Evolutionary conservation across 2,797 vertebrate genomes (phyloP), one percentile per base, ranked within the genome.

Genomic region (Pristis pectinata): DNA sequence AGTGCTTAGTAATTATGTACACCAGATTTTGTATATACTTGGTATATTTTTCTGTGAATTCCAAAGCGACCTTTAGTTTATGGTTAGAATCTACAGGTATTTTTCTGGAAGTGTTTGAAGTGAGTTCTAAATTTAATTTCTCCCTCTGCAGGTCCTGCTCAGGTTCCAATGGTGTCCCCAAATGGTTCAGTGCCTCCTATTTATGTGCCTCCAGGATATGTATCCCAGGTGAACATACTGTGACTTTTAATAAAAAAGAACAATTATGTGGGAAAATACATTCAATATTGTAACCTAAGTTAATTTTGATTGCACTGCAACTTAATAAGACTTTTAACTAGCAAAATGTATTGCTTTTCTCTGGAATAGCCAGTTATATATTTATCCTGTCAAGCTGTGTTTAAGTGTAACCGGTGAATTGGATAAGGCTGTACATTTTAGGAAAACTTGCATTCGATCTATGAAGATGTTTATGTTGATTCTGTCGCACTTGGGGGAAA

Each of bases 81-180:
- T 17, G 37, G 4, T 91, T 91, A 17, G 30, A 17, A 94, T 53
- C 3, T 44, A 24, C 37, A 70, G 24, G 41, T 64, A n/a, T 24
- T 70, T 59, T 27, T 22, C 5, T 92, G 24, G 37, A 91, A 24
- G 67, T 91, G 67, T 41, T 64, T 91, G n/a, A 67, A 8, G 44
- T 87, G 44, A 76, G 5, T 72, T 94, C 44, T 94, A 27, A 72
- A 74, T 17, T 53, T 94, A 74, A 76, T 94, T 34, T 15, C 72
- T 56, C 49, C 22, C 27, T 53, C 1, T 95, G 64, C 96, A 99
- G 99, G 99, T 98, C 99, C 99, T 98, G 99, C 99, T 99, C 99
- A 99, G 98, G 99, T 99, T 98, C 99, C 99, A 97, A 99, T 99
- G 99, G 99, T 99, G 98, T 99, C 99, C 96, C 98, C 98, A 97